A percentile compares a stretch with the other conserved stretches of the same genome.
Evolutionary conservation across 1,140 invertebrate genomes (phyloP).

Genomic region (Eueides isabella): DNA sequence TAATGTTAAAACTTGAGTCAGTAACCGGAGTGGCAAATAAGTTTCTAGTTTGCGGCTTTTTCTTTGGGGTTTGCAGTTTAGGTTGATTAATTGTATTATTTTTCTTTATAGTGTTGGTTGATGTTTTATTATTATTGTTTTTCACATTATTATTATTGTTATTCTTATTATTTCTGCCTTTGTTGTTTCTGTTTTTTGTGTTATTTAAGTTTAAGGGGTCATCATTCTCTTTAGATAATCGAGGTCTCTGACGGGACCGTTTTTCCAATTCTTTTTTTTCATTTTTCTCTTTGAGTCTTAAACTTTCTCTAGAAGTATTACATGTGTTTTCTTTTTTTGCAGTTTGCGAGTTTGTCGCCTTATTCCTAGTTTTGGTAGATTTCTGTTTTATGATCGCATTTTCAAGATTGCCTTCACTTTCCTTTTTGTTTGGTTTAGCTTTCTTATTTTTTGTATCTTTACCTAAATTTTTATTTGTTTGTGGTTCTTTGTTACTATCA

Average conservation of each 20-base stretch:
- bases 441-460: background rate
- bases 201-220: background rate
- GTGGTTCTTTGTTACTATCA: background rate
- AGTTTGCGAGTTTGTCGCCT: slow-evolving; percentile 8
- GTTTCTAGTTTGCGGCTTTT: slow-evolving; percentile 12
- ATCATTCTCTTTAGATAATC: background rate
- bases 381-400: background rate
- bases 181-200: background rate
- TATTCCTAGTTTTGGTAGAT: slow-evolving; percentile 4
- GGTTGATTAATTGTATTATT: slow-evolving; percentile 4
- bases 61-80: slow-evolving; percentile 9
- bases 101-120: background rate
- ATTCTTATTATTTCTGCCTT: background rate
- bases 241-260: background rate
- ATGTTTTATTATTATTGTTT: background rate
- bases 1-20: slow-evolving; percentile 28
- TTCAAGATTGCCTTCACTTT: background rate
- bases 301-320: slow-evolving; percentile 36
- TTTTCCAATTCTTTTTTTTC: background rate
- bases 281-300: slow-evolving; percentile 30
- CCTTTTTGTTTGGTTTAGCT: background rate
- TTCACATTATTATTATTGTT: background rate
- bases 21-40: slow-evolving; percentile 14
- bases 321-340: slow-evolving; percentile 4
- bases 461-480: slow-evolving; percentile 12